Conservation (phyloP, 2,888 invertebrate species). For the Drosophila monieri region DNA sequence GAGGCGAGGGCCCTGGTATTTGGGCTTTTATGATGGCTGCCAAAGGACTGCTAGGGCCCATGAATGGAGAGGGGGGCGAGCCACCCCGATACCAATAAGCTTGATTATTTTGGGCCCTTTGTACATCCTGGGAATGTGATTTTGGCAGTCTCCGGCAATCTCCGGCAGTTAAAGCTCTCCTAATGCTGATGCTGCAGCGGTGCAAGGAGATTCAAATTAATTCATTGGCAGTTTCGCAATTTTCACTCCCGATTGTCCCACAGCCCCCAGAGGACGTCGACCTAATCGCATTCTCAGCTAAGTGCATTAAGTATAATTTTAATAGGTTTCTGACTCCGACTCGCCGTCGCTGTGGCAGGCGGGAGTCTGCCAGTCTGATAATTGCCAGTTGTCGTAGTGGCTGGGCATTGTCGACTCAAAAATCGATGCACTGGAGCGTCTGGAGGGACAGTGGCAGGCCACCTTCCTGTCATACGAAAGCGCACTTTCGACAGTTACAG, state of each 20-base stretch:
- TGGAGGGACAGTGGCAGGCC: not conserved
- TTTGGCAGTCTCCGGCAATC: not conserved
- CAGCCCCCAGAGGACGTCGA: not conserved
- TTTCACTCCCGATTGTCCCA: not conserved
- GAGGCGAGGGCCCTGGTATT: not conserved
- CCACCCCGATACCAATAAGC: too few species aligned
- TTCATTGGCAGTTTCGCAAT: conserved; percentile 20
- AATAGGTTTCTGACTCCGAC: conserved; percentile 17
- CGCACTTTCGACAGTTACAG: conserved; percentile 12
- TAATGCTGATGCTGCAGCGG: too few species aligned
- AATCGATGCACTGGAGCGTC: conserved; percentile 15
- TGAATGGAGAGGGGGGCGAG: too few species aligned
- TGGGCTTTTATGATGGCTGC: conserved; percentile 1
- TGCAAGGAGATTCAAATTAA: conserved; percentile 12
- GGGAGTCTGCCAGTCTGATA: conserved; percentile 7
- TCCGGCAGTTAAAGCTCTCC: too few species aligned
- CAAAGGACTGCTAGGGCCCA: too few species aligned
- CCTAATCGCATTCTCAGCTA: conserved; percentile 23
- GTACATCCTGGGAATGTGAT: not conserved
- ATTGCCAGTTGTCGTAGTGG: conserved; percentile 17
- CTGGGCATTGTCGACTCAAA: conserved; percentile 16
- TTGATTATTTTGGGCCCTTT: too few species aligned
- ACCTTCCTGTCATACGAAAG: conserved; percentile 23
- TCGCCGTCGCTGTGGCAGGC: not conserved
- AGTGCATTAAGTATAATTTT: conserved; percentile 37